Percentiles rank a stretch among this genome's conserved stretches.
Evolutionary conservation across 2,113 vertebrate genomes (phyloP).

Genomic region (Uria aalge): DNA sequence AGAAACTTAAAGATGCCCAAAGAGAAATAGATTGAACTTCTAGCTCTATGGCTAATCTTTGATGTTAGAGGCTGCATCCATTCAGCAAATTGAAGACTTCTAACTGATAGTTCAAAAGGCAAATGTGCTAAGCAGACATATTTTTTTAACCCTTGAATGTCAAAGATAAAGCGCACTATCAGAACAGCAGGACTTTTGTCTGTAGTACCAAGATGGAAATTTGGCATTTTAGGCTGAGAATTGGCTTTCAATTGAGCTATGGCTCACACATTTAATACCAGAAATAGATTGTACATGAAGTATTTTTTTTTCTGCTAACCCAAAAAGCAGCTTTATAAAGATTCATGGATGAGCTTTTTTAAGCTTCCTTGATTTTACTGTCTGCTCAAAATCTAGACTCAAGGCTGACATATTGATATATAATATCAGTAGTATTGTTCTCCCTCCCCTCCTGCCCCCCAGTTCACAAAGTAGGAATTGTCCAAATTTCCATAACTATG

Average conservation of each 20-base stretch:
- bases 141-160: not conserved
- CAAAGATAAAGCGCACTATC: not conserved
- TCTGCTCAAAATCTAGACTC: not conserved
- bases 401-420: not conserved
- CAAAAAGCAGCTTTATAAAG: not conserved
- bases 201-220: not conserved
- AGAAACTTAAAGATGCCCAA: not conserved
- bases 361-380: not conserved
- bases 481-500: not conserved
- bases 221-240: not conserved
- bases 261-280: not conserved
- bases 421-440: not conserved
- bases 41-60: not conserved
- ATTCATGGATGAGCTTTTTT: not conserved
- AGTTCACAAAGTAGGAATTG: not conserved
- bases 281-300: not conserved
- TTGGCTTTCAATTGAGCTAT: not conserved
- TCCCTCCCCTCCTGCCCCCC: accelerated
- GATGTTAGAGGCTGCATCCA: not conserved
- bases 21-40: not conserved
- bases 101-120: not conserved
- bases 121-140: not conserved
- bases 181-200: not conserved
- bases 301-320: not conserved
- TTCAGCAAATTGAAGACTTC: not conserved